These are phyloP conservation scores for Colistium nudipinnis DNA, from an alignment of 2,113 vertebrate species.

Conservation along the genomic window DNA sequence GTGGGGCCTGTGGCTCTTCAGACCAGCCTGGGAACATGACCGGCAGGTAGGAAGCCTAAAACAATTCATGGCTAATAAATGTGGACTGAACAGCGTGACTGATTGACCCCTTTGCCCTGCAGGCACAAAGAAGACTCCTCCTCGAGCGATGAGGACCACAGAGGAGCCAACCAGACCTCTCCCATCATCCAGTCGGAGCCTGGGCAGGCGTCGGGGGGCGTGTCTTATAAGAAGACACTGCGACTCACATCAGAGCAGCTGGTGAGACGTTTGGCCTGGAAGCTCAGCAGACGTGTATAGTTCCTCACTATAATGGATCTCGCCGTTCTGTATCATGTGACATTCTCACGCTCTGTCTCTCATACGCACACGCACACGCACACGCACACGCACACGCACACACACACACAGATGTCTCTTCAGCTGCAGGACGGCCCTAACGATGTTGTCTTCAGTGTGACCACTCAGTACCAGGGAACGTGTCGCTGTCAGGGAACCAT, in stretches of 20 bases:
- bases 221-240: conserved; percentile 94
- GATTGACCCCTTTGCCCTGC: background rate
- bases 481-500: conserved; percentile 97
- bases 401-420: conserved; percentile 85
- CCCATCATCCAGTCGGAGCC: conserved; percentile 75
- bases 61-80: background rate
- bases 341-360: background rate
- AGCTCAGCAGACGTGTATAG: background rate
- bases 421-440: conserved; percentile 95
- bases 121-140: conserved; percentile 93
- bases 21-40: conserved; percentile 66
- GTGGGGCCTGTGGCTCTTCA: conserved; percentile 46
- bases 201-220: conserved; percentile 67
- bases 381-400: conserved; percentile 13
- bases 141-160: conserved; percentile 91
- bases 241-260: conserved; percentile 94
- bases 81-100: too few relatives aligned
- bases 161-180: conserved; percentile 75
- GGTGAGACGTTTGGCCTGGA: conserved; percentile 77
- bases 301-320: background rate
- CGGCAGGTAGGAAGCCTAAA: conserved; percentile 61
- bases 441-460: conserved; percentile 93
- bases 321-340: background rate
- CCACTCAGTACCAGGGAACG: conserved; percentile 97
- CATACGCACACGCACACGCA: background rate